A percentile compares a stretch with the other conserved stretches of the same genome.
Conservation (phyloP, 1,140 invertebrate genomes). For the Drosophila burlai region DNA sequence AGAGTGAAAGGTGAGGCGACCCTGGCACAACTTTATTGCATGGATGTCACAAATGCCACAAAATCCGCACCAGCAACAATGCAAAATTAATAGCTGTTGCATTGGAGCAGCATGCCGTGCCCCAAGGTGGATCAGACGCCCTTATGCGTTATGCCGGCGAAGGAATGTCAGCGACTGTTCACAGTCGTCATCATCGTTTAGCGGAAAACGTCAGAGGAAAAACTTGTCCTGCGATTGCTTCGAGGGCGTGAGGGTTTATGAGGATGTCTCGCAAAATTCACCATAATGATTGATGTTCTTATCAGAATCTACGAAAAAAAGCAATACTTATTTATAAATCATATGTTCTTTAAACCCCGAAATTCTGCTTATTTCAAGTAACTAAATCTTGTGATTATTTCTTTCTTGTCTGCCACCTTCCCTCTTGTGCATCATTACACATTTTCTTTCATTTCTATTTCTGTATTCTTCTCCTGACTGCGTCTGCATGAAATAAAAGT, state of each 20-base stretch:
- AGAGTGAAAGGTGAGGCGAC: slow-evolving; percentile 45
- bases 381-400: background rate
- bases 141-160: slow-evolving; percentile 26
- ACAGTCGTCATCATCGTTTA: slow-evolving; percentile 61
- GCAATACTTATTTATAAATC: too few species aligned
- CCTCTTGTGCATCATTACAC: slow-evolving; percentile 4
- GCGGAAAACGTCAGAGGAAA: slow-evolving; percentile 48
- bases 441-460: slow-evolving; percentile 3
- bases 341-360: background rate
- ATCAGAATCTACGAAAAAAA: background rate
- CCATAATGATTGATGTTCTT: background rate
- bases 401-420: background rate
- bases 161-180: slow-evolving; percentile 55
- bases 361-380: background rate
- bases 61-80: slow-evolving; percentile 71
- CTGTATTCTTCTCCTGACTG: slow-evolving; percentile 1
- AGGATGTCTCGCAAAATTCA: background rate
- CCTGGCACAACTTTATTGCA: slow-evolving; percentile 53
- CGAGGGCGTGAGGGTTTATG: background rate
- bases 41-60: slow-evolving; percentile 72
- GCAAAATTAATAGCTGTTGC: slow-evolving; percentile 75
- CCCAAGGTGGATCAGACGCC: slow-evolving; percentile 28
- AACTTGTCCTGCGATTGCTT: slow-evolving; percentile 18
- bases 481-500: slow-evolving; percentile 16
- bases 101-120: slow-evolving; percentile 30